Evolutionary conservation across 1,140 invertebrate species (phyloP).

Genomic region (Drosophila cardini): DNA sequence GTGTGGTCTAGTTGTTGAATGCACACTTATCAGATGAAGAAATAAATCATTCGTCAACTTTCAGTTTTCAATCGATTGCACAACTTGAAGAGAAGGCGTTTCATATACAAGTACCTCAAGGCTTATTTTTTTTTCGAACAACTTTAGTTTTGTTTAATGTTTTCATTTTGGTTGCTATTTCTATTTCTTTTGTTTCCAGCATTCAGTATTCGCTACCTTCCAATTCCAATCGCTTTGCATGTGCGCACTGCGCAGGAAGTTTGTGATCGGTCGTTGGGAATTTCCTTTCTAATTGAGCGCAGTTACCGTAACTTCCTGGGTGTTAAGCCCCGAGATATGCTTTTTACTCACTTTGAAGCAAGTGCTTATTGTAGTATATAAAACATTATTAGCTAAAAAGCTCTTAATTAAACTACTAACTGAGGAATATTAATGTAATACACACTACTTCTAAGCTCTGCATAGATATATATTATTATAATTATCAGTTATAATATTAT

Average conservation of each 20-base stretch:
- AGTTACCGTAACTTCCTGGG: slow-evolving; percentile 49
- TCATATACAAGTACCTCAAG: slow-evolving; percentile 22
- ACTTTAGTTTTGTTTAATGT: slow-evolving; percentile 44
- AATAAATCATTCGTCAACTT: slow-evolving; percentile 52
- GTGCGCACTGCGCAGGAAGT: slow-evolving; percentile 45
- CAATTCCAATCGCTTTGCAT: slow-evolving; percentile 48
- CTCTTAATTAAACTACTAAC: not conserved
- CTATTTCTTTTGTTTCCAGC: slow-evolving; percentile 40
- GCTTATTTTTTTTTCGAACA: slow-evolving; percentile 19
- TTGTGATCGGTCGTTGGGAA: slow-evolving; percentile 25
- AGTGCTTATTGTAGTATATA: not conserved
- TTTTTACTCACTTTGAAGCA: not conserved
- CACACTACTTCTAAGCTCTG: not conserved
- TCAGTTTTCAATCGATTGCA: slow-evolving; percentile 54
- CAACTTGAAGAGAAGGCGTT: slow-evolving; percentile 49
- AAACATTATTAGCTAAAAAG: not conserved
- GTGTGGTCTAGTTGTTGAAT: slow-evolving; percentile 57
- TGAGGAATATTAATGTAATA: too few relatives aligned
- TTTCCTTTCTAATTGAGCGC: slow-evolving; percentile 59
- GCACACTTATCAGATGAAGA: slow-evolving; percentile 39
- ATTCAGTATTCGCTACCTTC: slow-evolving; percentile 36
- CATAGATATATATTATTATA: not conserved
- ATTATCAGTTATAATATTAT: too few relatives aligned
- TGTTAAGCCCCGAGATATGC: slow-evolving; percentile 4
- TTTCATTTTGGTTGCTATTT: slow-evolving; percentile 25